These are phyloP conservation scores for Schlechtendalia chinensis DNA, from an alignment of 1,140 invertebrate species.

Conservation along the genomic window DNA sequence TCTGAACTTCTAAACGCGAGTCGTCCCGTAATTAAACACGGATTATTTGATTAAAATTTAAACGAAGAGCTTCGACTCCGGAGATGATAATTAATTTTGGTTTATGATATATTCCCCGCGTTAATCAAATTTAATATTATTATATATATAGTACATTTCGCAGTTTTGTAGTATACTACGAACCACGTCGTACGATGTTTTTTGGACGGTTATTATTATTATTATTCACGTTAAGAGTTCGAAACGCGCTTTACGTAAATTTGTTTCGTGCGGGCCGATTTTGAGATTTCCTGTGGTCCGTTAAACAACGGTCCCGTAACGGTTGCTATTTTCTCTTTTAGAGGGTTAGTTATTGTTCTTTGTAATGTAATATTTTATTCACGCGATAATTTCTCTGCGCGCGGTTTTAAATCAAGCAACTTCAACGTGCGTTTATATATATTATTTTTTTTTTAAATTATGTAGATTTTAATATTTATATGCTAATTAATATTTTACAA, in stretches of 20 bases:
- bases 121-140: constrained; percentile 29
- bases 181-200: not conserved
- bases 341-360: no score
- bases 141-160: not conserved
- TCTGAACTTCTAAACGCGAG: constrained; percentile 11
- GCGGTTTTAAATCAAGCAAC: no score
- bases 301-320: not conserved
- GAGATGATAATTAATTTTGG: constrained; percentile 23
- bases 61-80: constrained; percentile 13
- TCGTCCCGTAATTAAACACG: constrained; percentile 17
- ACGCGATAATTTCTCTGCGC: no score
- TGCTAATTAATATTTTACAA: no score
- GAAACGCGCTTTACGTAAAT: not conserved
- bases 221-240: not conserved
- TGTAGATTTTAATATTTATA: no score
- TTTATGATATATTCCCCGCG: constrained; percentile 14
- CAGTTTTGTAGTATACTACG: not conserved
- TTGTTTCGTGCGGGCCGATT: not conserved
- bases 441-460: no score
- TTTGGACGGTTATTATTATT: not conserved
- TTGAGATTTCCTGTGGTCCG: not conserved
- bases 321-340: not conserved
- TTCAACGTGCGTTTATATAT: no score
- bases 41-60: constrained; percentile 47
- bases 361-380: no score